Evolutionary conservation across 2,113 vertebrate species (phyloP).

Genomic region (Leucopsar rothschildi): DNA sequence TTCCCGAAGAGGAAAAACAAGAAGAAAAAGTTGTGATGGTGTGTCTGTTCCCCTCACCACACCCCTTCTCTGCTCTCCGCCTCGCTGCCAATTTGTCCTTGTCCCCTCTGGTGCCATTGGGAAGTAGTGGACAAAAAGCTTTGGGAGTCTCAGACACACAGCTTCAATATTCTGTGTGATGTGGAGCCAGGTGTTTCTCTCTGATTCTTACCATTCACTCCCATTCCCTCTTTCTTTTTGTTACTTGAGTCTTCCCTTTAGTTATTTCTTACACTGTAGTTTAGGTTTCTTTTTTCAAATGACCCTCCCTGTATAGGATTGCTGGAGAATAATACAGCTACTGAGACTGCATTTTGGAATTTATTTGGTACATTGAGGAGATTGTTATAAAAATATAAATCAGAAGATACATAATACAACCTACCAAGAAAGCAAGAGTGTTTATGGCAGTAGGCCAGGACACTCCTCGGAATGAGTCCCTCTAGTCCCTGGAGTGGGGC

Average conservation of each 20-base stretch:
- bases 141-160: not conserved
- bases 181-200: not conserved
- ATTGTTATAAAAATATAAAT: not conserved
- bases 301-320: not conserved
- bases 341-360: not conserved
- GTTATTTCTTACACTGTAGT: not conserved
- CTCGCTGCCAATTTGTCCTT: rapidly evolving
- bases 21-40: not conserved
- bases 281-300: not conserved
- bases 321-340: not conserved
- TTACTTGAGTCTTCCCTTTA: not conserved
- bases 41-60: not conserved
- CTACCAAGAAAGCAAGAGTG: not conserved
- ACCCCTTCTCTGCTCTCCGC: rapidly evolving
- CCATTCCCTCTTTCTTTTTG: not conserved
- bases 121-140: not conserved
- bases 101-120: not conserved
- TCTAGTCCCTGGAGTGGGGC: not conserved
- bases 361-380: not conserved
- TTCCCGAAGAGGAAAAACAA: not conserved
- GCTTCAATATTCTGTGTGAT: not conserved
- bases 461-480: not conserved
- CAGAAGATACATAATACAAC: not conserved
- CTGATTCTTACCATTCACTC: not conserved
- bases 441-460: not conserved